phyloP scores from a whole-genome alignment of 2,888 invertebrate genomes.

The Nomada fabriciana region DNA sequence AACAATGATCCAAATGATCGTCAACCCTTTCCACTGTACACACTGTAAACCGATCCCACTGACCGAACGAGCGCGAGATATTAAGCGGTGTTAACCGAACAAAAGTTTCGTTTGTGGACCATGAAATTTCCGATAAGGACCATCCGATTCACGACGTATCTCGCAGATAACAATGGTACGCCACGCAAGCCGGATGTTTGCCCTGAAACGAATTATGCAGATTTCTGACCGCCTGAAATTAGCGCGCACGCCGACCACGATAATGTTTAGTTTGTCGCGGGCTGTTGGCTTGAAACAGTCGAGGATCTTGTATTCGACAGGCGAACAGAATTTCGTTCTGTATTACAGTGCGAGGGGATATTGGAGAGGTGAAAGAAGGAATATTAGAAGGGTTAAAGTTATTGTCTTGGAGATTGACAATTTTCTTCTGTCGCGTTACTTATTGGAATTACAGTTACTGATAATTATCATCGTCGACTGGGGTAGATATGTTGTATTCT shows the following conservation, averaged over 20 bases:
- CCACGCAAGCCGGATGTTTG: conserved; percentile 47
- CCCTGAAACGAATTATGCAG: conserved; percentile 66
- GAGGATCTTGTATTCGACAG: conserved; percentile 19
- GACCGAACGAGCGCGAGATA: background rate
- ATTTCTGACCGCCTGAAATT: conserved; percentile 59
- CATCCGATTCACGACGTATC: conserved; percentile 13
- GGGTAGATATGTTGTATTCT: background rate
- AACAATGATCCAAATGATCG: conserved; percentile 17
- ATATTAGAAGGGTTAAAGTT: too few species aligned
- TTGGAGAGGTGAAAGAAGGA: too few species aligned
- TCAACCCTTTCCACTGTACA: conserved; percentile 41
- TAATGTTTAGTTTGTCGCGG: conserved; percentile 62
- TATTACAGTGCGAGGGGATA: too few species aligned
- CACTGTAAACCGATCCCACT: background rate
- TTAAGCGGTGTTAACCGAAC: conserved; percentile 21
- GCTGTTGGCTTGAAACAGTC: conserved; percentile 50
- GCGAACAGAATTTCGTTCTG: too few species aligned
- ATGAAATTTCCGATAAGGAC: conserved; percentile 51
- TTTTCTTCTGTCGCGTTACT: too few species aligned
- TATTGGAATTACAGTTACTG: background rate
- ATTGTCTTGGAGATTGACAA: too few species aligned
- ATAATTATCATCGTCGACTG: background rate
- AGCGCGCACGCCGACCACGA: conserved; percentile 53
- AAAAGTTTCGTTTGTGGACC: background rate
- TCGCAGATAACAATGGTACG: conserved; percentile 45